phyloP scores from a whole-genome alignment of 2,113 vertebrate genomes.

The Nothobranchius kuhntae region DNA sequence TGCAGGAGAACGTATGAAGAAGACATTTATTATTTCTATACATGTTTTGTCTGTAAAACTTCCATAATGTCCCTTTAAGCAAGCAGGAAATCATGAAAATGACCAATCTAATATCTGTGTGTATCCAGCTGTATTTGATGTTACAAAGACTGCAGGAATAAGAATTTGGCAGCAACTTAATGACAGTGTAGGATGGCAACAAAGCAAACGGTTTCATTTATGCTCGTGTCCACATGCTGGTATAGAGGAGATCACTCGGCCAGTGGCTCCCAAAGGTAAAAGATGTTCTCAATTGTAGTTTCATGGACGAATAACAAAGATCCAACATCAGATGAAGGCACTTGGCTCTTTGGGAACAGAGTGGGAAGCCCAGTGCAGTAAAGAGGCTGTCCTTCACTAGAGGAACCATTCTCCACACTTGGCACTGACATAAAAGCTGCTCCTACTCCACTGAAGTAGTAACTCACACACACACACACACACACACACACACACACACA shows the following conservation, averaged over 20 bases:
- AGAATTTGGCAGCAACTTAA: slow-evolving; percentile 57
- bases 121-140: slow-evolving; percentile 44
- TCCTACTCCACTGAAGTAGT: slow-evolving; percentile 68
- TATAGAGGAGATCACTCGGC: slow-evolving; percentile 66
- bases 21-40: too few relatives aligned
- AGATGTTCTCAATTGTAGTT: slow-evolving; percentile 80
- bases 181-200: slow-evolving; percentile 61
- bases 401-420: slow-evolving; percentile 76
- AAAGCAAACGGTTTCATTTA: slow-evolving; percentile 62
- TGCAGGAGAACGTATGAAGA: too few relatives aligned
- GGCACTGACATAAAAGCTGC: slow-evolving; percentile 78
- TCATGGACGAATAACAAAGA: slow-evolving; percentile 82
- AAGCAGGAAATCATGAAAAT: slow-evolving; percentile 47
- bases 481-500: slow-evolving; percentile 41
- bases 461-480: slow-evolving; percentile 50
- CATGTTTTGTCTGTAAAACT: too few relatives aligned
- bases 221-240: slow-evolving; percentile 68
- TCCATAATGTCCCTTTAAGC: background rate
- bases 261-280: slow-evolving; percentile 70
- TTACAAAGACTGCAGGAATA: slow-evolving; percentile 59
- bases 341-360: slow-evolving; percentile 75
- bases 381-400: slow-evolving; percentile 73
- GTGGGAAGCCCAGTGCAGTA: slow-evolving; percentile 73
- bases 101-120: slow-evolving; percentile 50
- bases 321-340: slow-evolving; percentile 75